A percentile compares a stretch with the other conserved stretches of the same genome.
These are phyloP conservation scores for Atherinomorus stipes DNA, from an alignment of 2,113 vertebrate genomes.

Conservation along the genomic window DNA sequence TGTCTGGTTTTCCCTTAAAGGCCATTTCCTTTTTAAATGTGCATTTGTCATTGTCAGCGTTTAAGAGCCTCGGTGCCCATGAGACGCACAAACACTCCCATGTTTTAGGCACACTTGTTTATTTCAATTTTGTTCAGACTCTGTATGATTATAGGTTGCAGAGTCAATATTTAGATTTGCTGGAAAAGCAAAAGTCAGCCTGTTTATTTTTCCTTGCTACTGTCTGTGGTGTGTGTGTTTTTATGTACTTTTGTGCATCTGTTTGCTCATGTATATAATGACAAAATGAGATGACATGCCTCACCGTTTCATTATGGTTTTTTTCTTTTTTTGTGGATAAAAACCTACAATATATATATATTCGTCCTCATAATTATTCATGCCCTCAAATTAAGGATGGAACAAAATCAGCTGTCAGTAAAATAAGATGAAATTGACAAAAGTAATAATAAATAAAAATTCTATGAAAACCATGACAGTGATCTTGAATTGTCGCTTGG, in stretches of 20 bases:
- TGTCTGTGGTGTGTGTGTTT: conserved; percentile 40
- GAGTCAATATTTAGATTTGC: conserved; percentile 78
- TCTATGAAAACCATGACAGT: no score
- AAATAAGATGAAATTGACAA: no score
- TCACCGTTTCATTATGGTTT: background rate
- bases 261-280: background rate
- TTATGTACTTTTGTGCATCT: background rate
- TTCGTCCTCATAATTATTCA: no score
- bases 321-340: background rate
- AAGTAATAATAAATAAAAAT: no score
- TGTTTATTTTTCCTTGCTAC: conserved; percentile 65
- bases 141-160: conserved; percentile 72
- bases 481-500: no score
- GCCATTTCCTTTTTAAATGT: conserved; percentile 41
- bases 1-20: conserved; percentile 41
- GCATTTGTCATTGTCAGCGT: conserved; percentile 49
- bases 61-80: conserved; percentile 29
- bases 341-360: no score
- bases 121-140: conserved; percentile 68
- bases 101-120: conserved; percentile 63
- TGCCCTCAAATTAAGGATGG: no score
- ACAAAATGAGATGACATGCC: conserved; percentile 8
- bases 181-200: conserved; percentile 64
- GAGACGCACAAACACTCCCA: conserved; percentile 52
- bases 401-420: no score